Percentiles rank a stretch among this genome's conserved stretches.
These are phyloP conservation scores for Aleiodes alternator DNA, from an alignment of 2,888 invertebrate genomes.

Conservation along the genomic window DNA sequence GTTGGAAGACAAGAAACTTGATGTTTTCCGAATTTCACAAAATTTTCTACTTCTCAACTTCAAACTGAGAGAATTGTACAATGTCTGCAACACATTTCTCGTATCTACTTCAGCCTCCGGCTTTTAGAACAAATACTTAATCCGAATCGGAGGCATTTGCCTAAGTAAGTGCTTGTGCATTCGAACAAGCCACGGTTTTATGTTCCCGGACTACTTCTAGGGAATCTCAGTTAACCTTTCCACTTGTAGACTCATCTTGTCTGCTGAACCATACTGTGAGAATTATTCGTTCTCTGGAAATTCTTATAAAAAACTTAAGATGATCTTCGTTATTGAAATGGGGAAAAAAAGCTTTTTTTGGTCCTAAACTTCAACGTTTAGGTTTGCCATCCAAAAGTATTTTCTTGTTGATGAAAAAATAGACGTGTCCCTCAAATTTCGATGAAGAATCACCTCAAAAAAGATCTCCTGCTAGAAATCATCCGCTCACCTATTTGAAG, in stretches of 20 bases:
- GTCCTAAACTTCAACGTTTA: too few relatives aligned
- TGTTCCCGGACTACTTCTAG: conserved; percentile 54
- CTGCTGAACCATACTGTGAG: not conserved
- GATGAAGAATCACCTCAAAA: too few relatives aligned
- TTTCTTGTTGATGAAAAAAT: too few relatives aligned
- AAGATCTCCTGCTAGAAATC: too few relatives aligned
- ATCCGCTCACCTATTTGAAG: too few relatives aligned
- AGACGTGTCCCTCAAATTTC: too few relatives aligned
- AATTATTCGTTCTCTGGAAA: not conserved
- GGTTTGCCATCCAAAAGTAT: too few relatives aligned
- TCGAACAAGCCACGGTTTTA: conserved; percentile 68
- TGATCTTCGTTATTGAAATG: too few relatives aligned
- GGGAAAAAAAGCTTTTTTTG: too few relatives aligned
- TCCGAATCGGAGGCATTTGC: conserved; percentile 73
- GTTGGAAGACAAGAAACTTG: not conserved
- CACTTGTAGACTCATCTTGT: conserved; percentile 13
- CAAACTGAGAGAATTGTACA: conserved; percentile 43
- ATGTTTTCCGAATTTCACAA: conserved; percentile 55
- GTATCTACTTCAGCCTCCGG: conserved; percentile 61
- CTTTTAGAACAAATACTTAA: conserved; percentile 74
- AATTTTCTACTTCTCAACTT: conserved; percentile 63
- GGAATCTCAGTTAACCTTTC: conserved; percentile 25
- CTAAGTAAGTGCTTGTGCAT: conserved; percentile 72
- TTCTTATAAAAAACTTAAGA: not conserved
- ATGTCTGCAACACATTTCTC: conserved; percentile 53